Base-by-base conservation (phyloP, 2,797 vertebrate species). In the Lepus townsendii region DNA sequence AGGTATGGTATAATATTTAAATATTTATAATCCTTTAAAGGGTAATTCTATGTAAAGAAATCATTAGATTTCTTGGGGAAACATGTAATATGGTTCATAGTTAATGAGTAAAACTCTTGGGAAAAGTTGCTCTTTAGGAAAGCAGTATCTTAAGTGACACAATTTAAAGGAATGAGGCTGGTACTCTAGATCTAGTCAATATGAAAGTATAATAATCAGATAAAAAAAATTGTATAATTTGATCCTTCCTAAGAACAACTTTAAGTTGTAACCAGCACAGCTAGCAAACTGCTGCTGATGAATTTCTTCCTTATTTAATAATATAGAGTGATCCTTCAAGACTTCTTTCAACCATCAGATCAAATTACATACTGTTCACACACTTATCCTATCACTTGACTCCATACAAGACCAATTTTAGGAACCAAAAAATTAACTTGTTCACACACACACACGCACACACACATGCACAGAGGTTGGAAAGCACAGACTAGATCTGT, bases 401-500 rank as follows among this genome's bases (percentile, higher is more conserved):
- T 97, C 88, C 83, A n/a, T 83, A 92, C 68, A 79, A 95, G 96
- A 97, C 47, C 80, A 95, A 77, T 95, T 96, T 97, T 94, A 97
- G 97, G 77, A 98, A 97, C 98, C 96, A 97, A 95, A 95, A 98
- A 97, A 98, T 97, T 97, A 95, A 95, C 78, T 85, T 95, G 78
- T 35, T 92, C 73, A 79, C 89, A 96, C 22, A 17, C 12, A 47
- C 27, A 22, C 16, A 60, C 5, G 35, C 19, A 57, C 30, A n/a
- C 73, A 22, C 24, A 32, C 60, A 50, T 47, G 17, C 3, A 62
- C 17, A 52, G 17, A 69, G 13, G 30, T 94, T 95, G 27, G 8
- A 71, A 92, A 88, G 8, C 8, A 24, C 94, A 86, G 85, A 85
- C 30, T 89, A 96, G 71, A 96, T 95, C 80, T 83, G 12, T 87